phyloP scores from a whole-genome alignment of 2,888 invertebrate genomes.

The Coremacera marginata region DNA sequence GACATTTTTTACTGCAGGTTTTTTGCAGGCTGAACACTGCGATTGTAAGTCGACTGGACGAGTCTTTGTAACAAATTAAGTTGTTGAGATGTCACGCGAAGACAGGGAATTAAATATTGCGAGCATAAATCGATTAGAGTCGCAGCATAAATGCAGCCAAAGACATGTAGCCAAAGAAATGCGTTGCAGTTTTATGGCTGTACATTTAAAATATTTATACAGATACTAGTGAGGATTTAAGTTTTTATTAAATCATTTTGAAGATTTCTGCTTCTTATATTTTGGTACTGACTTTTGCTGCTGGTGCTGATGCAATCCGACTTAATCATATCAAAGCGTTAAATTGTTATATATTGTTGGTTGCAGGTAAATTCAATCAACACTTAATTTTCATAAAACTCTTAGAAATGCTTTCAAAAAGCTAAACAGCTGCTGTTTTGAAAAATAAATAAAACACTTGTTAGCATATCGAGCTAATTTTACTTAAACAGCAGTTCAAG shows the following conservation, averaged over 20 bases:
- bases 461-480: too few relatives aligned
- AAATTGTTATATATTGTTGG: slow-evolving; percentile 35
- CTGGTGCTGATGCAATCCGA: neutral
- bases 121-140: slow-evolving; percentile 17
- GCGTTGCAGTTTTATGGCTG: too few relatives aligned
- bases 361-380: slow-evolving; percentile 8
- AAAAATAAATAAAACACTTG: neutral
- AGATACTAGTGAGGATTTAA: too few relatives aligned
- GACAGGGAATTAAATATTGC: slow-evolving; percentile 16
- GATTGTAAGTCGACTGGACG: slow-evolving; percentile 15
- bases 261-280: too few relatives aligned
- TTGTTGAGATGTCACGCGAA: slow-evolving; percentile 14
- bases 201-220: slow-evolving; percentile 14
- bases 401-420: neutral
- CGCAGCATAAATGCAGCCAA: neutral
- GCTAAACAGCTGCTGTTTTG: neutral
- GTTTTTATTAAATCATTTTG: too few relatives aligned
- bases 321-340: slow-evolving; percentile 31
- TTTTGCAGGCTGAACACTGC: neutral
- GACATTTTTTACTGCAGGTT: neutral
- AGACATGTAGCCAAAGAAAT: neutral
- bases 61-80: slow-evolving; percentile 27
- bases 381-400: slow-evolving; percentile 25
- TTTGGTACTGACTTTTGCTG: too few relatives aligned
- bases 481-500: too few relatives aligned